A percentile compares a stretch with the other conserved stretches of the same genome.
phyloP scores from a whole-genome alignment of 2,888 invertebrate genomes.

The Amphiduros pacificus region DNA sequence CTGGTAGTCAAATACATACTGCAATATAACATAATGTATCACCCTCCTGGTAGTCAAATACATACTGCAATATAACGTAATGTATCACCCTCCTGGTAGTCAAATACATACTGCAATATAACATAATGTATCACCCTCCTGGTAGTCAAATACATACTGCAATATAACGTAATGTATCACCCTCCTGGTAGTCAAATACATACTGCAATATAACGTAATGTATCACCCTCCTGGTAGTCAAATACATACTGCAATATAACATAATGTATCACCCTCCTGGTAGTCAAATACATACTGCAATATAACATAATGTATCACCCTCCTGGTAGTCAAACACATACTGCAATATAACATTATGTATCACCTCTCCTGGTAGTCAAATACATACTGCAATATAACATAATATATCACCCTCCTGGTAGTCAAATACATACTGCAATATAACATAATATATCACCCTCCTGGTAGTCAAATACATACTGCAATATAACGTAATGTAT shows the following conservation, averaged over 20 bases:
- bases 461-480: no score
- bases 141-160: conserved; percentile 62
- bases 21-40: conserved; percentile 64
- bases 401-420: conserved; percentile 58
- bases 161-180: conserved; percentile 4
- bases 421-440: conserved; percentile 61
- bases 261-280: not conserved
- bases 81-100: no score
- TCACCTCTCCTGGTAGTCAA: no score
- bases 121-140: conserved; percentile 59
- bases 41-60: conserved; percentile 59
- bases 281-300: no score
- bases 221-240: conserved; percentile 59
- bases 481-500: conserved; percentile 63
- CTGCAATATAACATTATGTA: conserved; percentile 39
- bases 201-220: conserved; percentile 64
- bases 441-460: not conserved
- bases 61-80: conserved; percentile 47
- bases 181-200: no score
- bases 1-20: no score
- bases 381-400: conserved; percentile 64
- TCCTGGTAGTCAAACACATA: conserved; percentile 60
- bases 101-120: conserved; percentile 65
- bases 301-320: conserved; percentile 62
- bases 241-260: conserved; percentile 57